Evolutionary conservation across 2,888 invertebrate species (phyloP).

Genomic region (Antheraea yamamai): DNA sequence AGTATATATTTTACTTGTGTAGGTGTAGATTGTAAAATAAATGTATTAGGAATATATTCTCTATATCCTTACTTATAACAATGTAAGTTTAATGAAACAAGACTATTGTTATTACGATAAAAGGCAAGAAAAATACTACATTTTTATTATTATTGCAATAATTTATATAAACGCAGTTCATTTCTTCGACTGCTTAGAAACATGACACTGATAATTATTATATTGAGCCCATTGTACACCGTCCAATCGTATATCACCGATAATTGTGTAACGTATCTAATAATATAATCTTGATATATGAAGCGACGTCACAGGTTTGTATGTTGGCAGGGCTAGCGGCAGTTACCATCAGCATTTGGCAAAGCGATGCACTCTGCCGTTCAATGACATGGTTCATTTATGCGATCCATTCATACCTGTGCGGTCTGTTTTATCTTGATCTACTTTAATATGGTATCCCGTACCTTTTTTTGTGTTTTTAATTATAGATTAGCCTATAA

Average conservation of each 20-base stretch:
- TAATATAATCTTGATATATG: constrained; percentile 44
- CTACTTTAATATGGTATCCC: neutral
- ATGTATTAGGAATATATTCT: no score
- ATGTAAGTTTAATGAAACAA: neutral
- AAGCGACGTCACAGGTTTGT: constrained; percentile 31
- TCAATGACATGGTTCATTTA: constrained; percentile 60
- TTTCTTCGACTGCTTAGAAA: neutral
- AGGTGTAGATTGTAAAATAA: no score
- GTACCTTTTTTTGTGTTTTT: neutral
- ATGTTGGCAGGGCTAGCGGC: constrained; percentile 28
- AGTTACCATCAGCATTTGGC: constrained; percentile 38
- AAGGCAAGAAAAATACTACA: neutral
- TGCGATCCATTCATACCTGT: constrained; percentile 65
- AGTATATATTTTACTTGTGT: no score
- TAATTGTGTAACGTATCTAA: constrained; percentile 47
- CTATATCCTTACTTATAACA: no score
- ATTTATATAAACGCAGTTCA: neutral
- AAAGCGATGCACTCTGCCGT: constrained; percentile 41
- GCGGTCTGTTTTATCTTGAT: neutral
- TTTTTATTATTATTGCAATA: neutral
- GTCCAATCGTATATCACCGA: constrained; percentile 32
- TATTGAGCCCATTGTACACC: constrained; percentile 9
- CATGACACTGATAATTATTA: neutral
- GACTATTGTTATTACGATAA: neutral
- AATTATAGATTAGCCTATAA: neutral